These are phyloP conservation scores for Syngnathus floridae DNA, from an alignment of 2,113 vertebrate genomes.

Conservation along the genomic window DNA sequence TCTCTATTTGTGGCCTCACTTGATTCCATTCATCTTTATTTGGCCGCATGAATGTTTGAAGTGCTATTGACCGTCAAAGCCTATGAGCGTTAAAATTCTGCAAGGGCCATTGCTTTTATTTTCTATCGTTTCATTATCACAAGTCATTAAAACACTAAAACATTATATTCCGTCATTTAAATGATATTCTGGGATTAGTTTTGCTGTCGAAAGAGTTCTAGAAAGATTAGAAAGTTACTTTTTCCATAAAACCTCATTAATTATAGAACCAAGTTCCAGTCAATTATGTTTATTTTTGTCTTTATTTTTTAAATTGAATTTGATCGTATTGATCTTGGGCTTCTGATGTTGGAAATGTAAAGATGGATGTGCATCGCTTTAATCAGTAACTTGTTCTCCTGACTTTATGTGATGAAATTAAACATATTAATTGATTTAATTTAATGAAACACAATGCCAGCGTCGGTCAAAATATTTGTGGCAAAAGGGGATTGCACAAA, in stretches of 20 bases:
- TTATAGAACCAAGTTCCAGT: not conserved
- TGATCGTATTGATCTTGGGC: not conserved
- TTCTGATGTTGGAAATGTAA: not conserved
- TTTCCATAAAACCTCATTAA: not conserved
- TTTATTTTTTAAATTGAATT: not conserved
- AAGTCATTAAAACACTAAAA: not conserved
- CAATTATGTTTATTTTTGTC: not conserved
- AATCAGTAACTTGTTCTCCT: not conserved
- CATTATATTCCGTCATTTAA: not conserved
- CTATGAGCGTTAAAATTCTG: conserved; percentile 33
- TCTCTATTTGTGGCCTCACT: conserved; percentile 41
- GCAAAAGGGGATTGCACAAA: no score
- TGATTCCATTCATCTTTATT: conserved; percentile 43
- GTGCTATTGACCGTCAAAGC: conserved; percentile 11
- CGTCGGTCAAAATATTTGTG: no score
- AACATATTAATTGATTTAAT: not conserved
- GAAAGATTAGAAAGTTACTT: not conserved
- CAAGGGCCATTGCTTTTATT: conserved; percentile 15
- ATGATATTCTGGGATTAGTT: not conserved
- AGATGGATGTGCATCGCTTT: not conserved
- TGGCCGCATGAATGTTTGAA: conserved; percentile 13
- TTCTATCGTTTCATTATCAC: not conserved
- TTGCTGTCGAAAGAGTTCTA: not conserved
- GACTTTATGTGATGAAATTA: not conserved
- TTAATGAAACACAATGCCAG: not conserved